A percentile compares a stretch with the other conserved stretches of the same genome.
phyloP scores from a whole-genome alignment of 2,113 vertebrate species.

The Oreochromis tanganicae region DNA sequence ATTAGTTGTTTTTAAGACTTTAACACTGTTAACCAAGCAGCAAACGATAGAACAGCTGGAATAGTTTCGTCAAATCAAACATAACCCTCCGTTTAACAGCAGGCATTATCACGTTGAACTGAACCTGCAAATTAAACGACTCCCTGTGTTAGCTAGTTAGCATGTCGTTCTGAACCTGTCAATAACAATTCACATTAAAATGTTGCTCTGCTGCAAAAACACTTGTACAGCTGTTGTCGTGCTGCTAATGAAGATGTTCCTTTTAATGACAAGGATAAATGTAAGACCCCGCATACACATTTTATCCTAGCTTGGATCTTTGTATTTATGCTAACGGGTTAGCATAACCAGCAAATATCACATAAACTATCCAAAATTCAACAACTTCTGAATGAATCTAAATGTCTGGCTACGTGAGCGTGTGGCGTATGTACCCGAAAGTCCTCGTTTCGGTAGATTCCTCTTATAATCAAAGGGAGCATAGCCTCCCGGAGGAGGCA shows the following conservation, averaged over 20 bases:
- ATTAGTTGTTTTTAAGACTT: not conserved
- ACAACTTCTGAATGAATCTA: not conserved
- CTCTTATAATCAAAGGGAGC: slow-evolving; percentile 85
- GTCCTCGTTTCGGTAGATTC: slow-evolving; percentile 84
- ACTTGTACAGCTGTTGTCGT: not conserved
- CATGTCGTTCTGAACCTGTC: not conserved
- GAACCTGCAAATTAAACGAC: not conserved
- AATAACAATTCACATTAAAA: not conserved
- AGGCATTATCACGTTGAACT: not conserved
- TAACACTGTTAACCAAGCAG: not conserved
- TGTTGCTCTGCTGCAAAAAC: not conserved
- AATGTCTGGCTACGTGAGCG: not conserved
- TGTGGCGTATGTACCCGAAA: slow-evolving; percentile 76
- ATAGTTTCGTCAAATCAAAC: not conserved
- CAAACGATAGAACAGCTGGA: not conserved
- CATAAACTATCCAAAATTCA: rapidly evolving
- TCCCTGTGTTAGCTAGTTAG: not conserved
- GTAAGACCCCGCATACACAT: rapidly evolving
- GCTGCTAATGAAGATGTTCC: too few relatives aligned
- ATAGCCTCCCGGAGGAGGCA: slow-evolving; percentile 88
- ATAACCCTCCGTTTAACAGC: not conserved
- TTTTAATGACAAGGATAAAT: rapidly evolving
- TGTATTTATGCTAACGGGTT: not conserved
- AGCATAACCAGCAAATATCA: not conserved
- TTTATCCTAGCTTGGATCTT: not conserved